A percentile compares a stretch with the other conserved stretches of the same genome.
Evolutionary conservation across 37 sponge, comb jelly and placozoan genomes (phyloP).

Genomic region (Beroe ovata): DNA sequence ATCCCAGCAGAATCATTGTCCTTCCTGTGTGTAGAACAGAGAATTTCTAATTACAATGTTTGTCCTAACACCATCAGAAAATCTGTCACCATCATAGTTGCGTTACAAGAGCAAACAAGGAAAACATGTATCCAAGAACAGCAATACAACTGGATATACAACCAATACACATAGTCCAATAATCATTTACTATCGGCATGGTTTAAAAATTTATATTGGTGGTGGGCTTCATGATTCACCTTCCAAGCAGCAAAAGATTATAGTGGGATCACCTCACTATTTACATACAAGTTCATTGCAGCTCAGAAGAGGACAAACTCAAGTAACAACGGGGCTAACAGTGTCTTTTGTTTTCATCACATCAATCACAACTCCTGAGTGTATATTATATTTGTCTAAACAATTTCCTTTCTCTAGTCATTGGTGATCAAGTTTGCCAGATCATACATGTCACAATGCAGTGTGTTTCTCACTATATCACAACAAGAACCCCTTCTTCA

Average conservation of each 20-base stretch:
- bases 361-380: not conserved
- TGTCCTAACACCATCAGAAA: not conserved
- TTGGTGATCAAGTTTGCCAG: not conserved
- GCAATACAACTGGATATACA: not conserved
- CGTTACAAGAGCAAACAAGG: not conserved
- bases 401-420: not conserved
- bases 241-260: not conserved
- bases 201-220: not conserved
- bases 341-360: constrained; percentile 52
- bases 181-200: not conserved
- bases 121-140: not conserved
- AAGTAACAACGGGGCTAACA: not conserved
- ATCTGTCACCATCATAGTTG: not conserved
- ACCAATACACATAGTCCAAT: not conserved
- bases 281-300: not conserved
- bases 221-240: not conserved
- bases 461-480: not conserved
- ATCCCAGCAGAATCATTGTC: not conserved
- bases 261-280: not conserved
- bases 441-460: not conserved
- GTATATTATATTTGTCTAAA: not conserved
- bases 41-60: not conserved
- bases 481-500: constrained; percentile 64
- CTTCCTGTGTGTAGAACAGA: not conserved
- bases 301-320: not conserved